These are phyloP conservation scores for Coptodon rendalli DNA, from an alignment of 2,113 vertebrate species.

Conservation along the genomic window DNA sequence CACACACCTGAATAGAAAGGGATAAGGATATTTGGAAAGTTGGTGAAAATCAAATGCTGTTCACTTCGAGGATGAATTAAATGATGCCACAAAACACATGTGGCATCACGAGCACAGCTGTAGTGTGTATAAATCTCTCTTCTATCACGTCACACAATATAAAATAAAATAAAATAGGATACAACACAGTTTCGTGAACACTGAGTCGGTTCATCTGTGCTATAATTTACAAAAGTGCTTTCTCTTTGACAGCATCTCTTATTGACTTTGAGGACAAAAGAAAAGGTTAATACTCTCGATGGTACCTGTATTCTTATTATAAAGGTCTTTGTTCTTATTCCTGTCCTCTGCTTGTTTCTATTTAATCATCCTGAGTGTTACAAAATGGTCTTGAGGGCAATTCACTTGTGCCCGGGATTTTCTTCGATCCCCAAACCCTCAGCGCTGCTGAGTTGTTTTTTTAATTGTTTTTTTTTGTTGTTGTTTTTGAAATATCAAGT, in stretches of 20 bases:
- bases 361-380: conserved; percentile 60
- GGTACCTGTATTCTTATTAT: conserved; percentile 16
- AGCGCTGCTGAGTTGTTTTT: neutral
- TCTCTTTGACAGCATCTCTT: neutral
- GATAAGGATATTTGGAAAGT: conserved; percentile 4
- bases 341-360: neutral
- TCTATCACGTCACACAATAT: conserved; percentile 38
- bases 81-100: neutral
- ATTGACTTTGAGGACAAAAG: conserved; percentile 9
- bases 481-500: conserved; percentile 28
- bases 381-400: conserved; percentile 41
- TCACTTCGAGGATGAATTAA: neutral
- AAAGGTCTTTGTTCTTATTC: conserved; percentile 20
- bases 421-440: neutral
- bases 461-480: neutral
- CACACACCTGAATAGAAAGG: conserved; percentile 25
- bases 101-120: conserved; percentile 24
- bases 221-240: conserved; percentile 52
- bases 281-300: neutral
- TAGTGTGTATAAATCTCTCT: conserved; percentile 20
- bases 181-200: conserved; percentile 33
- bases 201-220: conserved; percentile 41
- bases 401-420: conserved; percentile 7
- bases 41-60: neutral
- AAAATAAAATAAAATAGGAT: conserved; percentile 10